Conservation (phyloP, 30 jellyfish, hydroid and myxozoan species). For the Morbakka virulenta region DNA sequence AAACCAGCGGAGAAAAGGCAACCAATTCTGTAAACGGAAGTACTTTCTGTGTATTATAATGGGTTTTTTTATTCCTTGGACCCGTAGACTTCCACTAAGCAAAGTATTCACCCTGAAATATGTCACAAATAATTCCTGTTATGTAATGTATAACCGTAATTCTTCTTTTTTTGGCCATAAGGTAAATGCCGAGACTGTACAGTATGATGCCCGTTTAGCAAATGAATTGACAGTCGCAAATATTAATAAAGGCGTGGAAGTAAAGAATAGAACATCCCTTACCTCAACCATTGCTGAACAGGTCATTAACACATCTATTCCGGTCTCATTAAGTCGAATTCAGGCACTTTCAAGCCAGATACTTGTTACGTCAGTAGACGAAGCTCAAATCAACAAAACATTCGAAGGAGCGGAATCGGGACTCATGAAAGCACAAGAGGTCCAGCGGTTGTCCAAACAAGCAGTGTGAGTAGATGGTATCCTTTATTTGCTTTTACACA, state of each 20-base stretch:
- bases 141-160: too few species aligned
- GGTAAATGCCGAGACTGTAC: conserved; percentile 87
- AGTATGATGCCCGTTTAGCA: conserved; percentile 69
- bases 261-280: conserved; percentile 56
- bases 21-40: too few species aligned
- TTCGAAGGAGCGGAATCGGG: conserved; percentile 85
- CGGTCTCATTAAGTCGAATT: conserved; percentile 56
- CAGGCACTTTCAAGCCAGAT: conserved; percentile 74
- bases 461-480: conserved; percentile 91
- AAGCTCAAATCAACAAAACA: conserved; percentile 73
- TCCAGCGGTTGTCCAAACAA: conserved; percentile 72
- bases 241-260: conserved; percentile 39
- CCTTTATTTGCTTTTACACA: too few species aligned
- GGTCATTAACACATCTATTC: conserved; percentile 49
- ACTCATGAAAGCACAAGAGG: conserved; percentile 76
- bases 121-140: not conserved
- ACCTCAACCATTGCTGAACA: conserved; percentile 33
- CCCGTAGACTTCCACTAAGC: too few species aligned
- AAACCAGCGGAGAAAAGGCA: too few species aligned
- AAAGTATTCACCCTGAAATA: not conserved
- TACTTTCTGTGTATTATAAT: too few species aligned
- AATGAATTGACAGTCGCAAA: conserved; percentile 45
- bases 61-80: too few species aligned
- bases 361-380: conserved; percentile 62
- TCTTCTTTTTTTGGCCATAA: not conserved